These are phyloP conservation scores for Melospiza georgiana DNA, from an alignment of 2,113 vertebrate species.

Conservation along the genomic window DNA sequence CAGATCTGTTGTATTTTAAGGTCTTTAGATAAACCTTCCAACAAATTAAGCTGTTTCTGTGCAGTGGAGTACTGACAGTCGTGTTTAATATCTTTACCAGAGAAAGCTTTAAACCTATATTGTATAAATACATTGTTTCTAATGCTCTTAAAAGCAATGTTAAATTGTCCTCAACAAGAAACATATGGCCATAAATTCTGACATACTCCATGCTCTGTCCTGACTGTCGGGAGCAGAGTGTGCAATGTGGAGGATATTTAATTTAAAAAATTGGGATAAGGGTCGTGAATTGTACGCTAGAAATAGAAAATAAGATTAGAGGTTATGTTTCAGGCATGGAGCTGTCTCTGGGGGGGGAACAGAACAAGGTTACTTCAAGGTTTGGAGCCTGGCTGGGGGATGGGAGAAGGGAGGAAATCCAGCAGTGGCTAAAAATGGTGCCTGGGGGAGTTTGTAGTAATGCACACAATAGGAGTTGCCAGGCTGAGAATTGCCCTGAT, in stretches of 20 bases:
- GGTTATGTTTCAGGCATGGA: constrained; percentile 66
- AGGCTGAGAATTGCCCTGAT: background rate
- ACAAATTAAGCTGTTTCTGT: background rate
- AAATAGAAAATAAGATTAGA: constrained; percentile 73
- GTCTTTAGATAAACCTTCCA: background rate
- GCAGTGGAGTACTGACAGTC: background rate
- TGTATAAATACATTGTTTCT: background rate
- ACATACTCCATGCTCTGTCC: background rate
- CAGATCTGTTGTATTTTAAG: constrained; percentile 7
- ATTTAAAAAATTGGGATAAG: constrained; percentile 64
- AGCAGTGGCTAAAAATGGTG: constrained; percentile 32
- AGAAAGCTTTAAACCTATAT: background rate
- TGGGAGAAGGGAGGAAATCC: constrained; percentile 34
- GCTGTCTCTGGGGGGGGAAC: constrained; percentile 9
- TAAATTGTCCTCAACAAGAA: background rate
- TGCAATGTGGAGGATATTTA: constrained; percentile 22
- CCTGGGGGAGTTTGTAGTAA: background rate
- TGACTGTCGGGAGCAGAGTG: background rate
- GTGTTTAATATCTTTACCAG: background rate
- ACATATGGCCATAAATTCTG: background rate
- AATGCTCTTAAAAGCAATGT: background rate
- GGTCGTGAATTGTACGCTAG: constrained; percentile 62
- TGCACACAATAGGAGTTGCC: background rate
- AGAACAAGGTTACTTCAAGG: constrained; percentile 68
- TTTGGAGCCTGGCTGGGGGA: constrained; percentile 50